phyloP scores from a whole-genome alignment of 2,113 vertebrate genomes.

The Atrichornis clamosus region DNA sequence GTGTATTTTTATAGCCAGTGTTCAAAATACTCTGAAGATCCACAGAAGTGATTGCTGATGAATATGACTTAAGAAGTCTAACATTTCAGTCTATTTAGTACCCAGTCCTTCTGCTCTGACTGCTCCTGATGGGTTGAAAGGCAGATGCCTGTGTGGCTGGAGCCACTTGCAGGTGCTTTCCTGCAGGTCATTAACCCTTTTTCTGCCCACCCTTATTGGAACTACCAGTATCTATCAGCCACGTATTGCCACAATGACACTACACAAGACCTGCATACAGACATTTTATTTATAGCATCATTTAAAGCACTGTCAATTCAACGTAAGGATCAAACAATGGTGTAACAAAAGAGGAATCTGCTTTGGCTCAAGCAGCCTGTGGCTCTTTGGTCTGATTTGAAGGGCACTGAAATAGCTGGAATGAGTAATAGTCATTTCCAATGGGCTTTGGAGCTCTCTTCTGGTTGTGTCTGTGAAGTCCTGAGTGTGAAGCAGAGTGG shows the following conservation, averaged over 20 bases:
- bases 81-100: neutral
- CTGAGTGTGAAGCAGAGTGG: neutral
- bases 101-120: neutral
- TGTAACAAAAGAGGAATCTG: neutral
- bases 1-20: neutral
- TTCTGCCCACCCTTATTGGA: neutral
- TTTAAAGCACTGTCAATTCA: neutral
- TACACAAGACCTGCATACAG: neutral
- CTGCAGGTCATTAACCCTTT: neutral
- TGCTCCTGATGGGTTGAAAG: neutral
- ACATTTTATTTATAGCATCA: neutral
- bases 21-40: neutral
- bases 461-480: neutral
- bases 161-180: neutral
- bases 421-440: neutral
- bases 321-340: neutral
- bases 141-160: neutral
- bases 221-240: neutral
- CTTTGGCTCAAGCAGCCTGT: neutral
- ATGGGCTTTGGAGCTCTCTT: neutral
- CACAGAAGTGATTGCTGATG: neutral
- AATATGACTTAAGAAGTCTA: neutral
- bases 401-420: neutral
- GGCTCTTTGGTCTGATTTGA: neutral
- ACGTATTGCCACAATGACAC: rapidly evolving